Evolutionary conservation across 2,888 invertebrate species (phyloP), one percentile per base, ranked within the genome.

Genomic region (Coelinius sp.): DNA sequence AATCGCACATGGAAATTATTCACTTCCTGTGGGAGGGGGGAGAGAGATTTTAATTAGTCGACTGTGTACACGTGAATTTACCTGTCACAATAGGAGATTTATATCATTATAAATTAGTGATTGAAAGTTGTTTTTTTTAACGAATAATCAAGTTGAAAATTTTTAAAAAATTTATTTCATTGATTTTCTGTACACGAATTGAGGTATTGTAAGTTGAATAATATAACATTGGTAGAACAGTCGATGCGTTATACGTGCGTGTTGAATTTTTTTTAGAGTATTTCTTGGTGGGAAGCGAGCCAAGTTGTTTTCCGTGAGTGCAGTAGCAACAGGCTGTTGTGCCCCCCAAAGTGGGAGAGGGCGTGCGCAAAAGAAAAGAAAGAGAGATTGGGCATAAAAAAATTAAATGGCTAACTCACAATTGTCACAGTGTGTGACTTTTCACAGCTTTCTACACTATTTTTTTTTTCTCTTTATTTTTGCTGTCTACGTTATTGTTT

Each of bases 401-500:
- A 59, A 59, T 31, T 14, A 35, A 59, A 20, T 31, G 35, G 31
- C 59, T 31, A 59, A 35, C 17, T 59, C 59, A 59, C 59, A 31
- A 59, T 59, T 59, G 59, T 59, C 59, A 35, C 17, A 59, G 59
- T 59, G 59, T 70, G 70, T 38, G 71, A 71, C 46, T 56, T 59
- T 70, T 53, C 64, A 56, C 52, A 59, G 53, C 65, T 66, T 74
- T 70, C 66, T 71, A 73, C 69, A 75, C 76, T 73, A 73, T 71
- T 76, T 73, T n/a, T n/a, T n/a, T n/a, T n/a, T n/a, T n/a, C 71
- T 41, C 62, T 69, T 63, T 64, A 56, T 53, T 64, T 25, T 35
- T 14, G 46, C 41, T 68, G 41, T 69, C 64, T 73, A 71, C 59
- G 56, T 72, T 52, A 73, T 74, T 70, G 71, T 75, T 76, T 76